A percentile compares a stretch with the other conserved stretches of the same genome.
Evolutionary conservation across 2,797 vertebrate species (phyloP).

Genomic region (Epinephelus malabaricus): DNA sequence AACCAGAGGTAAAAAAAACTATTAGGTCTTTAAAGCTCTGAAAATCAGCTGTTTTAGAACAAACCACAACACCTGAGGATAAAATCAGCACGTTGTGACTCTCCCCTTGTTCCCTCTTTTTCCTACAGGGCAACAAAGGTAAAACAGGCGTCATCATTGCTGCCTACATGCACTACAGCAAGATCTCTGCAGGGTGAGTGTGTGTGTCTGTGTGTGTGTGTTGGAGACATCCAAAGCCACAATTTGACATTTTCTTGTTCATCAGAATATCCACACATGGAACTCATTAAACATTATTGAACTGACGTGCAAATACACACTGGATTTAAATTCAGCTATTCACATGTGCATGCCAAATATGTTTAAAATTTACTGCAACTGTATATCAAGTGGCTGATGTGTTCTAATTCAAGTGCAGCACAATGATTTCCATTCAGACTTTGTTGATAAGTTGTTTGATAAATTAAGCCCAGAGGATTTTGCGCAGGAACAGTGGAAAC

Average conservation of each 20-base stretch:
- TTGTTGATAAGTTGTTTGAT: slow-evolving; percentile 60
- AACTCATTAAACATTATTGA: slow-evolving; percentile 13
- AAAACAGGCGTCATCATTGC: slow-evolving; percentile 93
- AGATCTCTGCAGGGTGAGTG: slow-evolving; percentile 93
- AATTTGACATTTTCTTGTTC: slow-evolving; percentile 28
- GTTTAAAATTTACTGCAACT: background rate
- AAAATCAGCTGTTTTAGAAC: background rate
- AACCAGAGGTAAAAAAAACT: background rate
- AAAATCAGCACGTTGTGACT: slow-evolving; percentile 25
- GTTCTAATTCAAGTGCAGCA: slow-evolving; percentile 22
- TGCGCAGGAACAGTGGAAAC: slow-evolving; percentile 70
- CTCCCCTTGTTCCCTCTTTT: slow-evolving; percentile 30
- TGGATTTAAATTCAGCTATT: slow-evolving; percentile 19
- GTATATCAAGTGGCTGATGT: slow-evolving; percentile 5
- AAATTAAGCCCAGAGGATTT: slow-evolving; percentile 61
- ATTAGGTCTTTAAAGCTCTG: slow-evolving; percentile 1
- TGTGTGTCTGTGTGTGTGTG: slow-evolving; percentile 28
- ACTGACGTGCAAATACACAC: slow-evolving; percentile 4
- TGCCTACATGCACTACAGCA: slow-evolving; percentile 97
- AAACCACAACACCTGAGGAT: slow-evolving; percentile 15
- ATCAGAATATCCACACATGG: slow-evolving; percentile 25
- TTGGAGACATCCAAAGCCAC: slow-evolving; percentile 17
- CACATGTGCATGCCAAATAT: background rate
- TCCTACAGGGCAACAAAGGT: slow-evolving; percentile 91
- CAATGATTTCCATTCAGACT: slow-evolving; percentile 57